Evolutionary conservation across 2,888 invertebrate genomes (phyloP).

Genomic region (Ernsta delagoae): DNA sequence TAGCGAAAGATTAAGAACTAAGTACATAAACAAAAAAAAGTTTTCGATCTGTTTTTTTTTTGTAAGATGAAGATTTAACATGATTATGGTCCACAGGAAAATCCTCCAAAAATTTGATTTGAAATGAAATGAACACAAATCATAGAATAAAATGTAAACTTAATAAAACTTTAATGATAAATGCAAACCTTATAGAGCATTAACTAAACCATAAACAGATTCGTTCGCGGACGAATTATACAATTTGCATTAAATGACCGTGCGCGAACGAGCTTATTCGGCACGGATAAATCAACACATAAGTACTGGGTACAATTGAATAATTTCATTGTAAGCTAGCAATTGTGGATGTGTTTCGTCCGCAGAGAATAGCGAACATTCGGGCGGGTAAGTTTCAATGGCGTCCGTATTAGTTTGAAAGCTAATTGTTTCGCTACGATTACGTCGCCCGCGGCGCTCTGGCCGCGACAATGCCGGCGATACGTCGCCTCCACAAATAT

Average conservation of each 20-base stretch:
- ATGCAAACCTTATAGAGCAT: neutral
- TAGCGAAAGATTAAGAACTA: neutral
- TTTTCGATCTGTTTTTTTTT: no score
- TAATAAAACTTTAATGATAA: neutral
- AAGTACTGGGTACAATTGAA: constrained; percentile 47
- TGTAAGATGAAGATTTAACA: no score
- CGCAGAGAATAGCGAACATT: constrained; percentile 53
- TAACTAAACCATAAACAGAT: constrained; percentile 13
- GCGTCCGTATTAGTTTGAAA: constrained; percentile 62
- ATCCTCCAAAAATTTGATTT: neutral
- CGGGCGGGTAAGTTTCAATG: constrained; percentile 54
- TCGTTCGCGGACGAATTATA: constrained; percentile 24
- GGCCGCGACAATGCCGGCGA: constrained; percentile 49
- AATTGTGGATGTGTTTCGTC: constrained; percentile 50
- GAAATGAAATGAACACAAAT: neutral
- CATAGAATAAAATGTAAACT: neutral
- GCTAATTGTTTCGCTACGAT: constrained; percentile 62
- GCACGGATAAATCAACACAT: constrained; percentile 45
- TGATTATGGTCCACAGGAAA: no score
- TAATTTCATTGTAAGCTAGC: constrained; percentile 50
- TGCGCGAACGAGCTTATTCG: constrained; percentile 38
- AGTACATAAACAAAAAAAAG: neutral
- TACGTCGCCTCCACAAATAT: constrained; percentile 70
- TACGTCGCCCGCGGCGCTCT: constrained; percentile 40
- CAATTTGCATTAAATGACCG: constrained; percentile 28